A percentile compares a stretch with the other conserved stretches of the same genome.
Conservation (phyloP, 2,113 vertebrate species). For the Mellivora capensis region DNA sequence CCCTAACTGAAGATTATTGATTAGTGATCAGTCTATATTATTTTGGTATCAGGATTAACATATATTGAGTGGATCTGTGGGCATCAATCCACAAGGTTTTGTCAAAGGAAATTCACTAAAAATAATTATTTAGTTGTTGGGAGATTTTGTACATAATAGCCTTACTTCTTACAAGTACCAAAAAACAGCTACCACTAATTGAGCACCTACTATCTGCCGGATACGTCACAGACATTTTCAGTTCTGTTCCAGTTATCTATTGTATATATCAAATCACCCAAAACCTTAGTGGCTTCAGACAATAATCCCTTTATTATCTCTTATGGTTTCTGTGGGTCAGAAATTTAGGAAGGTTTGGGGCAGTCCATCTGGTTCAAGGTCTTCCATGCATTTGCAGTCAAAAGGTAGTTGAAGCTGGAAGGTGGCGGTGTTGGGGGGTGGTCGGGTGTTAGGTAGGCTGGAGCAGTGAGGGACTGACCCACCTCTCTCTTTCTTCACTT, state of each 20-base stretch:
- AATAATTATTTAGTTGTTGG: background rate
- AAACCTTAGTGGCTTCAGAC: constrained; percentile 2
- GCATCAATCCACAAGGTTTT: constrained; percentile 29
- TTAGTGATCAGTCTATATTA: constrained; percentile 27
- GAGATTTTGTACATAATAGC: background rate
- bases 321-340: constrained; percentile 29
- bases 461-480: background rate
- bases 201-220: background rate
- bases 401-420: background rate
- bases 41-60: constrained; percentile 48
- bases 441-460: no score
- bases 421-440: no score
- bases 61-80: background rate
- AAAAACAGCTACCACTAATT: background rate
- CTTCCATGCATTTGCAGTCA: background rate
- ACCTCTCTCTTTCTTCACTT: background rate
- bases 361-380: background rate
- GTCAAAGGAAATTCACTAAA: constrained; percentile 25
- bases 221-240: background rate
- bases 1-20: constrained; percentile 20
- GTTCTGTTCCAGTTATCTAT: background rate
- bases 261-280: background rate
- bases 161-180: background rate
- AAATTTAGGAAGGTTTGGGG: background rate
- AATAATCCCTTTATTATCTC: background rate